Conservation (phyloP, 2,797 vertebrate genomes). For the Momotus momota region DNA sequence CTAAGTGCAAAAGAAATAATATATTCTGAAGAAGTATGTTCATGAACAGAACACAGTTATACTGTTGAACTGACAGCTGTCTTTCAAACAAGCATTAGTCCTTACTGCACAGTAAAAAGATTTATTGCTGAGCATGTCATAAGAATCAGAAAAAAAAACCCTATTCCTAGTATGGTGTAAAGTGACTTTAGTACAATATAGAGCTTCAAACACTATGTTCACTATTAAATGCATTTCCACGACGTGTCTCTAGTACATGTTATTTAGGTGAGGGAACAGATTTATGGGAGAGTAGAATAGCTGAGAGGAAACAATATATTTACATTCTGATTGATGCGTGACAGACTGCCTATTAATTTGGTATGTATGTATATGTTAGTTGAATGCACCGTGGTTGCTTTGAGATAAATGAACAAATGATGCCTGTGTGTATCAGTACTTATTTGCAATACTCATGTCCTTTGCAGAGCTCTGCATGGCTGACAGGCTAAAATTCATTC, state of each 20-base stretch:
- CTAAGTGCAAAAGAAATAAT: neutral
- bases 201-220: neutral
- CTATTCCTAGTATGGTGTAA: accelerated
- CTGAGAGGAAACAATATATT: neutral
- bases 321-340: constrained; percentile 3
- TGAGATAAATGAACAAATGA: constrained; percentile 3
- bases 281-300: neutral
- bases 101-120: neutral
- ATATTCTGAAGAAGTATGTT: neutral
- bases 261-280: neutral
- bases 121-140: neutral
- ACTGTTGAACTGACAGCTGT: neutral
- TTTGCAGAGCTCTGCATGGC: neutral
- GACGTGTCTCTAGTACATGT: neutral
- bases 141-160: neutral
- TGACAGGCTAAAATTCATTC: constrained; percentile 45
- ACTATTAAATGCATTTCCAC: neutral
- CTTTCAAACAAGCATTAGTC: neutral
- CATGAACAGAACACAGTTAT: neutral
- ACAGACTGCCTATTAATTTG: neutral
- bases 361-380: neutral
- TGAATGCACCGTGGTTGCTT: neutral
- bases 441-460: neutral
- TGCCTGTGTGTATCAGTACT: neutral
- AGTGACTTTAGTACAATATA: neutral